phyloP scores from a whole-genome alignment of 2,797 vertebrate genomes.

The Fundulus diaphanus region DNA sequence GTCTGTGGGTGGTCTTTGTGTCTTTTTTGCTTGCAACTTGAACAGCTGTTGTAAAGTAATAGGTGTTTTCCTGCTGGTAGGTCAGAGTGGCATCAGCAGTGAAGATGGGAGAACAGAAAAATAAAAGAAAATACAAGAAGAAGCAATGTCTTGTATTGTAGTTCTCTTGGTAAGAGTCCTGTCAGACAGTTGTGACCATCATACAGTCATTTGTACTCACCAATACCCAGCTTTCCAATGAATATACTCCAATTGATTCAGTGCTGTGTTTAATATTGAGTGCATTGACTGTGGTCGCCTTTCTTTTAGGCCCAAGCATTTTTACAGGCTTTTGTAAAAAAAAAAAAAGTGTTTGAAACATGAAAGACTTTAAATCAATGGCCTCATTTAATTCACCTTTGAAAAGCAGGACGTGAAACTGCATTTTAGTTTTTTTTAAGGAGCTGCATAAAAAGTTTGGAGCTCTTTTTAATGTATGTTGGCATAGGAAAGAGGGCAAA shows the following conservation, averaged over 20 bases:
- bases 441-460: not conserved
- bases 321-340: constrained; percentile 12
- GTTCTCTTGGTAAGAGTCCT: not conserved
- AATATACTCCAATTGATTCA: constrained; percentile 24
- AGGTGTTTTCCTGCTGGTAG: constrained; percentile 20
- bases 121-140: not conserved
- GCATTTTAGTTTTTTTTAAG: not conserved
- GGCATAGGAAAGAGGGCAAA: not conserved
- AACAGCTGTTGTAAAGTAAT: constrained; percentile 9
- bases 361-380: not conserved
- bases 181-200: not conserved
- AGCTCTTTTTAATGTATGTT: not conserved
- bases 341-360: not conserved
- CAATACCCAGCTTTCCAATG: constrained; percentile 13
- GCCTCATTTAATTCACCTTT: not conserved
- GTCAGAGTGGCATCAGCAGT: not conserved
- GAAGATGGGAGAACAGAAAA: too few species aligned
- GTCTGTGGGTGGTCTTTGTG: not conserved
- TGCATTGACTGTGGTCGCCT: not conserved
- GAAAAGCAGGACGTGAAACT: constrained; percentile 6
- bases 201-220: constrained; percentile 11
- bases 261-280: constrained; percentile 18
- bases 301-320: not conserved
- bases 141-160: not conserved
- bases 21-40: not conserved